These are phyloP conservation scores for Siniperca knerii DNA, from an alignment of 2,113 vertebrate genomes.

Conservation along the genomic window DNA sequence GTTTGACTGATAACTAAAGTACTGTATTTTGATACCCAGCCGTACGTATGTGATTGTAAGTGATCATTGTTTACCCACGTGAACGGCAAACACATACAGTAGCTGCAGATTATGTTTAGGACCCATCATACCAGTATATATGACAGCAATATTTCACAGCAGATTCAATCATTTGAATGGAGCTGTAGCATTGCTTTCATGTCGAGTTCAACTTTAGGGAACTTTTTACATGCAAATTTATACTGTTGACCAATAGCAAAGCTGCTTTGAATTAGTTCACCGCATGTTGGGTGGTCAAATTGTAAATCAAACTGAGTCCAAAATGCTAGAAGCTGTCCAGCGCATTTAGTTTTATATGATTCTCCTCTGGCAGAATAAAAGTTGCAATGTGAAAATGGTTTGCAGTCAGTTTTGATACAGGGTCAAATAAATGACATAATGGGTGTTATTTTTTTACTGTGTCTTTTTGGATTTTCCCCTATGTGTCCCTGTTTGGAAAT, in stretches of 20 bases:
- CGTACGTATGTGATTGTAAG: background rate
- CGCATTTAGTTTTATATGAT: slow-evolving; percentile 35
- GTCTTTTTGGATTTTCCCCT: slow-evolving; percentile 14
- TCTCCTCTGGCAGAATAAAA: slow-evolving; percentile 10
- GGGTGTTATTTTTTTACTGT: background rate
- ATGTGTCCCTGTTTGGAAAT: background rate
- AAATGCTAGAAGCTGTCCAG: slow-evolving; percentile 18
- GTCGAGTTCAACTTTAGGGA: background rate
- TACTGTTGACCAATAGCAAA: background rate
- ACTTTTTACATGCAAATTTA: background rate
- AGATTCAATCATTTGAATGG: background rate
- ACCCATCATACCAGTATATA: background rate
- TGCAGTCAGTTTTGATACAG: slow-evolving; percentile 11
- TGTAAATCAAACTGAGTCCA: slow-evolving; percentile 7
- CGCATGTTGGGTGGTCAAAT: slow-evolving; percentile 14
- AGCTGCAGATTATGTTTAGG: slow-evolving; percentile 12
- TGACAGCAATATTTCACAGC: background rate
- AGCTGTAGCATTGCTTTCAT: background rate
- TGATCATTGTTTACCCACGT: background rate
- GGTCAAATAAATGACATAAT: slow-evolving; percentile 33
- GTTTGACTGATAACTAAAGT: background rate
- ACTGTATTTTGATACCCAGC: background rate
- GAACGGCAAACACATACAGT: background rate
- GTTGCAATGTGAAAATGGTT: background rate
- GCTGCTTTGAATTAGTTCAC: slow-evolving; percentile 9